Evolutionary conservation across 2,888 invertebrate genomes (phyloP).

Genomic region (Ceratothoa steindachneri): DNA sequence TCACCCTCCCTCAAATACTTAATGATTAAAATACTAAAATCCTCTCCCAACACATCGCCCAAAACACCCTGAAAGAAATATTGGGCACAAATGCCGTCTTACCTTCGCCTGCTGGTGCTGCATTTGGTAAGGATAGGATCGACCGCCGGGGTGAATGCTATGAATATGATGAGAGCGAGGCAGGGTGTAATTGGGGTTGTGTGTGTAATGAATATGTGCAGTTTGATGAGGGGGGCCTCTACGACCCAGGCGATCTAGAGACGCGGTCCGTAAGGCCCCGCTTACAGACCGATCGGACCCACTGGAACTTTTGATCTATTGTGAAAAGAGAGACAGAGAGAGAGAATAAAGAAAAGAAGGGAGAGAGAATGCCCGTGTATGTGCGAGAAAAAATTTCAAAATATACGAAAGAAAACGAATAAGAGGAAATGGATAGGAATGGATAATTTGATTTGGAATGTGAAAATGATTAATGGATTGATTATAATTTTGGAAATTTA

Average conservation of each 20-base stretch:
- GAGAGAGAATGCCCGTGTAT: background rate
- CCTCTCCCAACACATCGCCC: no score
- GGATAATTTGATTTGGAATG: background rate
- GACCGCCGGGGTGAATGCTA: background rate
- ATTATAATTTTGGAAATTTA: background rate
- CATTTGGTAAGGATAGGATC: background rate
- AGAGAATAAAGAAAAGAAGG: background rate
- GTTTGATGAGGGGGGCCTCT: background rate
- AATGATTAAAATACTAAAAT: no score
- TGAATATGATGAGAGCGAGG: background rate
- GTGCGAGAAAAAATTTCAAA: background rate
- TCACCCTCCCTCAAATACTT: no score
- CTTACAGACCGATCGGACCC: background rate
- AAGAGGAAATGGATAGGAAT: background rate
- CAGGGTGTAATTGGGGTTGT: constrained; percentile 1
- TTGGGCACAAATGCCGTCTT: background rate
- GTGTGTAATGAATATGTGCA: background rate
- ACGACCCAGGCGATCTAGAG: constrained; percentile 8
- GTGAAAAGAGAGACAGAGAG: constrained; percentile 4
- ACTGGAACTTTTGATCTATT: background rate
- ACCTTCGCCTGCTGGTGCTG: background rate
- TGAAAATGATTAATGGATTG: background rate
- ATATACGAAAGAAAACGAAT: background rate
- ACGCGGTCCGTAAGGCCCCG: background rate
- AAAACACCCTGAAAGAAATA: no score